phyloP scores from a whole-genome alignment of 2,113 vertebrate genomes.

The Coryphaenoides rupestris region DNA sequence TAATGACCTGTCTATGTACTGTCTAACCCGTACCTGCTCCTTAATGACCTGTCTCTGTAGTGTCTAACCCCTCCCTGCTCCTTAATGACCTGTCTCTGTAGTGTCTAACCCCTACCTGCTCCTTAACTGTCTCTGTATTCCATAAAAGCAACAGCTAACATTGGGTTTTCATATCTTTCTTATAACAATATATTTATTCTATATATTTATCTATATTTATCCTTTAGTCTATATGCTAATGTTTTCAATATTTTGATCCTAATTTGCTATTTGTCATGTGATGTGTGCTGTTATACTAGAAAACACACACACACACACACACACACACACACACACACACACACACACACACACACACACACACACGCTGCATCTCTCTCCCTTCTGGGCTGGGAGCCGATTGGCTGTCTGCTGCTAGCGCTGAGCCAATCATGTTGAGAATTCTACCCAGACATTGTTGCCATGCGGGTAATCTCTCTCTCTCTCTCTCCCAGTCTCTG shows the following conservation, averaged over 20 bases:
- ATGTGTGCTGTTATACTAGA: neutral
- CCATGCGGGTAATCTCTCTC: slow-evolving; percentile 3
- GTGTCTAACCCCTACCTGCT: too few species aligned
- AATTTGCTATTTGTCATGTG: neutral
- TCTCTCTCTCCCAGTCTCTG: neutral
- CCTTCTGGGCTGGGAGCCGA: neutral
- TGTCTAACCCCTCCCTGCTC: too few species aligned
- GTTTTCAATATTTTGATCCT: neutral
- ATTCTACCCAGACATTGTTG: neutral
- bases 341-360: slow-evolving; percentile 4
- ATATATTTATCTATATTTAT: too few species aligned
- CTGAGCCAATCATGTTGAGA: neutral
- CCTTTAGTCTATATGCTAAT: neutral
- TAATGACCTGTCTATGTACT: too few species aligned
- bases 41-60: too few species aligned
- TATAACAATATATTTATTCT: neutral
- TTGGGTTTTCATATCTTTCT: neutral
- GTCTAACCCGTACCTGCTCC: too few species aligned
- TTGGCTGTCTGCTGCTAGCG: neutral
- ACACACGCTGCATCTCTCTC: neutral
- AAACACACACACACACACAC: neutral
- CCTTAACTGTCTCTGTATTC: too few species aligned
- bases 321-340: neutral
- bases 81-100: too few species aligned
- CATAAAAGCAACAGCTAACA: neutral